Evolutionary conservation across 92 coral and sea anemone species (phyloP), one percentile per base, ranked within the genome.

Genomic region (Siderastrea siderea): DNA sequence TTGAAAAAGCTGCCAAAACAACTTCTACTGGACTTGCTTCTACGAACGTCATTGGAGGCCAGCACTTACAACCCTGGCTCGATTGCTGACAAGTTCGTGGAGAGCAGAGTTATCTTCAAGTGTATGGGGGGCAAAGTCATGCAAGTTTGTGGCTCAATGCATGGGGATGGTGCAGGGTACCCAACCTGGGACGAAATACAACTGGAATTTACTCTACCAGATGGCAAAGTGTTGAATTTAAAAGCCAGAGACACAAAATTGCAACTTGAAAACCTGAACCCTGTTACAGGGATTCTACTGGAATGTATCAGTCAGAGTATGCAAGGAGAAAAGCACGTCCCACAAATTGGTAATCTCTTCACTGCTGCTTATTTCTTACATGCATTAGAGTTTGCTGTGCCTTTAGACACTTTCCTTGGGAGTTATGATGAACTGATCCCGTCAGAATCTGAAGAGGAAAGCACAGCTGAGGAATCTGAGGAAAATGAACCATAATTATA

Each of bases 251-350:
- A 73, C 54, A 54, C 17, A 5, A 60, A 74, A n/a, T 52, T 88
- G 63, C 50, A 66, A 61, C 9, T 80, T 53, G 81, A 91, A 45
- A 50, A 57, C 13, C 84, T 91, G 38, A 65, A 71, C 26, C 93
- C 93, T 50, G 75, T 86, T 45, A 91, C 93, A 47, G 69, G 38
- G 84, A 83, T 80, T 47, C 58, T 91, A 12, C 90, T 66, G 71
- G 67, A 81, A 59, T 59, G 91, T n/a, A 81, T 91, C 79, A 81
- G 60, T 47, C 63, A 57, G 13, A 74, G 71, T 26, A 74, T 75
- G 61, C 69, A 62, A 68, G 84, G 75, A 17, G 84, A 75, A 51
- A 68, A 81, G 16, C 77, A 38, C 50, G 54, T 86, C 67, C 90
- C 93, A 7, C 47, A 85, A 59, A 67, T 90, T 1, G 15, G 54